Conservation (phyloP, 2,113 vertebrate species). For the Thymallus thymallus region DNA sequence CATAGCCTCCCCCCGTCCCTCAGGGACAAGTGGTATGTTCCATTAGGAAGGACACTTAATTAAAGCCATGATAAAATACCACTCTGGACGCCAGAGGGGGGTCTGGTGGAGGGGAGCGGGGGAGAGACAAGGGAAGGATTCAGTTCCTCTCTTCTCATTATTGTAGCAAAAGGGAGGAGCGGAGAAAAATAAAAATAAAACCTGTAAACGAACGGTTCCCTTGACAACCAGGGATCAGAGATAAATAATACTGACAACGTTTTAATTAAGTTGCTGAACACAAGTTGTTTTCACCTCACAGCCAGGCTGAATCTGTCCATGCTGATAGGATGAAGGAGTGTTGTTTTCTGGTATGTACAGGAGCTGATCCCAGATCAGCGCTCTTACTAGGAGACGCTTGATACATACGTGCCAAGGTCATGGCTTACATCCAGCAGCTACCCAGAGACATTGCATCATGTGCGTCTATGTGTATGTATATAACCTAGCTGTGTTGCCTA, state of each 20-base stretch:
- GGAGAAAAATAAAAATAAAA: slow-evolving; percentile 32
- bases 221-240: slow-evolving; percentile 21
- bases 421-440: too few species aligned
- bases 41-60: slow-evolving; percentile 70
- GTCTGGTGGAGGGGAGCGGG: slow-evolving; percentile 26
- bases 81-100: slow-evolving; percentile 48
- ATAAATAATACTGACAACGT: slow-evolving; percentile 11
- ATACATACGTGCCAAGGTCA: neutral
- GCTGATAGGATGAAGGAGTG: neutral
- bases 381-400: neutral
- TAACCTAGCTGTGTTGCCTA: slow-evolving; percentile 60
- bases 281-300: neutral
- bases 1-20: slow-evolving; percentile 41
- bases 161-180: slow-evolving; percentile 9
- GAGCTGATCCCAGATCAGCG: neutral
- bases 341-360: neutral
- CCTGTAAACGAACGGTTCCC: slow-evolving; percentile 33
- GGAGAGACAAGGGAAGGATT: slow-evolving; percentile 24
- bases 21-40: slow-evolving; percentile 61
- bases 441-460: neutral
- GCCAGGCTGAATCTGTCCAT: neutral
- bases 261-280: slow-evolving; percentile 8
- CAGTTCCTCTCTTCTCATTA: slow-evolving; percentile 22
- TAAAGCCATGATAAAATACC: slow-evolving; percentile 68
- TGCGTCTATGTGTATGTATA: neutral